A percentile compares a stretch with the other conserved stretches of the same genome.
Evolutionary conservation across 2,888 invertebrate species (phyloP).

Genomic region (Zygogramma bicolorata): DNA sequence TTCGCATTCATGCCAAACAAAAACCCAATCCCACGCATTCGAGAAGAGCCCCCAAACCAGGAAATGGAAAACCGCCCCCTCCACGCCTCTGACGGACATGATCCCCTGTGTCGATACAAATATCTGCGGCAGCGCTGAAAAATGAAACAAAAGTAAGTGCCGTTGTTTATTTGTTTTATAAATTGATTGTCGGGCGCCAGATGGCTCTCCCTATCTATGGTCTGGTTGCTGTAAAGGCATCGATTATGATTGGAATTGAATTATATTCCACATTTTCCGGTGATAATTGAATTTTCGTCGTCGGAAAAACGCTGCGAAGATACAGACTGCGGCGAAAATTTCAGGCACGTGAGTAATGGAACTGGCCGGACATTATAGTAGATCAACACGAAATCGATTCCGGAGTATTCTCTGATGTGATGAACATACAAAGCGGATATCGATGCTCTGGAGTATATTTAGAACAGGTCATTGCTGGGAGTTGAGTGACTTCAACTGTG

Average conservation of each 20-base stretch:
- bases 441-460: no score
- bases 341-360: not conserved
- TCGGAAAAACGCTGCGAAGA: not conserved
- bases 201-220: slow-evolving; percentile 15
- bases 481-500: no score
- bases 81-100: not conserved
- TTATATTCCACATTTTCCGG: slow-evolving; percentile 4
- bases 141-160: not conserved
- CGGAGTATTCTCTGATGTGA: not conserved
- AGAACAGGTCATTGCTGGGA: no score
- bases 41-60: not conserved
- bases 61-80: not conserved
- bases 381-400: not conserved
- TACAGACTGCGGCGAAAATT: not conserved
- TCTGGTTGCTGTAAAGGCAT: not conserved
- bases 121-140: not conserved
- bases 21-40: not conserved
- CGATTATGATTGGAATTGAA: slow-evolving; percentile 7
- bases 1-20: not conserved
- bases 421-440: not conserved
- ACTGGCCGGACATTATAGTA: not conserved
- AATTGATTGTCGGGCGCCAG: slow-evolving; percentile 27
- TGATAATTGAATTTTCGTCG: slow-evolving; percentile 9
- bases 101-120: not conserved
- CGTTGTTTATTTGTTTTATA: slow-evolving; percentile 26